Conservation (phyloP, 2,113 vertebrate genomes). For the Sisor rabdophorus region DNA sequence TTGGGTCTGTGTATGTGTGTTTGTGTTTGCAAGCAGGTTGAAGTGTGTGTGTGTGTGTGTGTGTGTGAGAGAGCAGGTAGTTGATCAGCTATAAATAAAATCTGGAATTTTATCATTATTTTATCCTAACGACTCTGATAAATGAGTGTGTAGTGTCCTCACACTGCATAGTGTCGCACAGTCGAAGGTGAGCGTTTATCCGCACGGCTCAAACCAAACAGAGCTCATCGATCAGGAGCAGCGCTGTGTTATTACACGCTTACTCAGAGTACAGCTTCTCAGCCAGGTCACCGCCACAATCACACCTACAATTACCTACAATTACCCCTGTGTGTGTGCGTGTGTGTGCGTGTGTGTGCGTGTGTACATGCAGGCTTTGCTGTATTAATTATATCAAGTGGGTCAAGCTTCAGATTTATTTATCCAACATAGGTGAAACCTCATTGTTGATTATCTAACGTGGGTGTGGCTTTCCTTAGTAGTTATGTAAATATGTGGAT, state of each 20-base stretch:
- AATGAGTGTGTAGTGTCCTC: slow-evolving; percentile 30
- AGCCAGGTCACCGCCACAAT: neutral
- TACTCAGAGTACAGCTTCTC: slow-evolving; percentile 13
- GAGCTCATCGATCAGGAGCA: slow-evolving; percentile 42
- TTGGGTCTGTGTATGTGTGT: no score
- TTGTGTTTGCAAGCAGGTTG: neutral
- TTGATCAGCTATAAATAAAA: neutral
- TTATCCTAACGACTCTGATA: slow-evolving; percentile 49
- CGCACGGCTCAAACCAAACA: slow-evolving; percentile 47
- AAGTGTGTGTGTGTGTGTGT: neutral
- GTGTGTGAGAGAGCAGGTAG: neutral
- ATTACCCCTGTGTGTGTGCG: neutral
- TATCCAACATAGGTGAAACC: neutral
- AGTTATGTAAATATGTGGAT: no score
- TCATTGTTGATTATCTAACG: neutral
- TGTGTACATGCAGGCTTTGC: slow-evolving; percentile 1
- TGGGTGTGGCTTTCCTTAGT: neutral
- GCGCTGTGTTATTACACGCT: slow-evolving; percentile 40
- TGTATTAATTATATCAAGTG: neutral
- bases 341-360: slow-evolving; percentile 26
- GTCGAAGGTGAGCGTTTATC: slow-evolving; percentile 24
- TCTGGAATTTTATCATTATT: slow-evolving; percentile 34
- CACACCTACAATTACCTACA: neutral
- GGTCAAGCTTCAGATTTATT: neutral
- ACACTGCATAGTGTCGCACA: slow-evolving; percentile 2